Evolutionary conservation across 2,888 invertebrate species (phyloP).

Genomic region (Drosophila phalerata): DNA sequence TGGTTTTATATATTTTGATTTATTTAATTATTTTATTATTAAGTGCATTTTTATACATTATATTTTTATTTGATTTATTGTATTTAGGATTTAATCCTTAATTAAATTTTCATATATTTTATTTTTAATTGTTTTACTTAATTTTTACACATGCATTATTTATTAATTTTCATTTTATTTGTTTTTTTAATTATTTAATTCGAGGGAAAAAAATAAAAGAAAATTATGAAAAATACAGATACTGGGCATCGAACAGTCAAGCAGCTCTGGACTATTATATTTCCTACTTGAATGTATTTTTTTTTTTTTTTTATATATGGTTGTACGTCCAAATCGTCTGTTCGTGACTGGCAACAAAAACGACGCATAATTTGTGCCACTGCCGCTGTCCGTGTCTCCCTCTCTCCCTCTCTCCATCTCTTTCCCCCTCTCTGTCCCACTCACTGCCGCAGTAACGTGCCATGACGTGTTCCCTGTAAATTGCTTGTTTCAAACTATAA

Average conservation of each 20-base stretch:
- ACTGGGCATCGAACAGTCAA: background rate
- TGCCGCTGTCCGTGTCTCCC: slow-evolving; percentile 58
- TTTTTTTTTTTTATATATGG: slow-evolving; percentile 8
- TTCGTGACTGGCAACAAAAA: slow-evolving; percentile 74
- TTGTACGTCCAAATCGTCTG: slow-evolving; percentile 65
- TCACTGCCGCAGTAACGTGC: slow-evolving; percentile 69
- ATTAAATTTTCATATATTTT: too few species aligned
- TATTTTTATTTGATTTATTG: too few species aligned
- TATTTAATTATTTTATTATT: too few species aligned
- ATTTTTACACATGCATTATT: too few species aligned
- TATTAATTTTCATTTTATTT: too few species aligned
- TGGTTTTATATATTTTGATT: too few species aligned
- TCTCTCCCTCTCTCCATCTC: slow-evolving; percentile 2
- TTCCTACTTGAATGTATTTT: background rate
- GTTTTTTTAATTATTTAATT: too few species aligned
- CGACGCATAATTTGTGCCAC: slow-evolving; percentile 79
- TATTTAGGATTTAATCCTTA: too few species aligned
- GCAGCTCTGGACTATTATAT: background rate
- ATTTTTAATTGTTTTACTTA: too few species aligned
- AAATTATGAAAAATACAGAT: too few species aligned
- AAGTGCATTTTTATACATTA: too few species aligned
- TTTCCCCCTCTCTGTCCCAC: slow-evolving; percentile 1
- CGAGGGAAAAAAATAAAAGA: too few species aligned
- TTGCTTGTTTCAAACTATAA: slow-evolving; percentile 69
- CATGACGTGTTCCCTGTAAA: slow-evolving; percentile 69